Conservation (phyloP, 2,797 vertebrate genomes). For the Micromesistius poutassou region DNA sequence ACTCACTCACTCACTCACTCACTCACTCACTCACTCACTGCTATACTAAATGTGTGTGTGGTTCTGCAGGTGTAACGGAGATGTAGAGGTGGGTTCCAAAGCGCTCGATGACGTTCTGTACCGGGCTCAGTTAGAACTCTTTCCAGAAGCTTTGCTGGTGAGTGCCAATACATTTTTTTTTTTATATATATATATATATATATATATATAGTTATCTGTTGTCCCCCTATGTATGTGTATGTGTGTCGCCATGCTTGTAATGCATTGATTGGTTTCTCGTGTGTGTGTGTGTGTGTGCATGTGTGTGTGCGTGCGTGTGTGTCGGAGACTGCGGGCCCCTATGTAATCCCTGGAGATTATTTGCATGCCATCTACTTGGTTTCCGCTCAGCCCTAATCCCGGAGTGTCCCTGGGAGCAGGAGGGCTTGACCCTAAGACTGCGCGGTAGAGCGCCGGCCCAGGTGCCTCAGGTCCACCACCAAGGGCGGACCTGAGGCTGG, state of each 20-base stretch:
- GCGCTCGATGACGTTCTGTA: conserved; percentile 95
- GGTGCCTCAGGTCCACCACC: conserved; percentile 38
- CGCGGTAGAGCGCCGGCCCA: conserved; percentile 51
- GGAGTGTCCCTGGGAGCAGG: conserved; percentile 50
- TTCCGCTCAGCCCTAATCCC: conserved; percentile 68
- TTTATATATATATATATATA: too few species aligned
- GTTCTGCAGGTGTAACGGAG: conserved; percentile 87
- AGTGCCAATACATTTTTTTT: conserved; percentile 48
- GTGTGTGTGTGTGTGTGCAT: neutral
- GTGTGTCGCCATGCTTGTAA: neutral
- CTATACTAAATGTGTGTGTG: conserved; percentile 12
- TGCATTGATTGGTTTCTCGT: neutral
- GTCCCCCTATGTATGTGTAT: neutral
- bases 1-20: too few species aligned
- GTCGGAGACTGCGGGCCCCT: conserved; percentile 37
- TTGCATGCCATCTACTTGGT: conserved; percentile 67
- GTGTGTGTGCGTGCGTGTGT: conserved; percentile 43
- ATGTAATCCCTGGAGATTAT: conserved; percentile 69
- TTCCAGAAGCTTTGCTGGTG: conserved; percentile 97
- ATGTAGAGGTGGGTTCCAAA: conserved; percentile 90
- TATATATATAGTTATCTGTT: conserved; percentile 10
- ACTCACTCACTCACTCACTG: too few species aligned
- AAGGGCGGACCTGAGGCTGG: conserved; percentile 25
- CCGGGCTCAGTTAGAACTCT: conserved; percentile 91
- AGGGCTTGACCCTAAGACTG: conserved; percentile 59